A percentile compares a stretch with the other conserved stretches of the same genome.
phyloP scores from a whole-genome alignment of 2,888 invertebrate species.

The Synergus gifuensis region DNA sequence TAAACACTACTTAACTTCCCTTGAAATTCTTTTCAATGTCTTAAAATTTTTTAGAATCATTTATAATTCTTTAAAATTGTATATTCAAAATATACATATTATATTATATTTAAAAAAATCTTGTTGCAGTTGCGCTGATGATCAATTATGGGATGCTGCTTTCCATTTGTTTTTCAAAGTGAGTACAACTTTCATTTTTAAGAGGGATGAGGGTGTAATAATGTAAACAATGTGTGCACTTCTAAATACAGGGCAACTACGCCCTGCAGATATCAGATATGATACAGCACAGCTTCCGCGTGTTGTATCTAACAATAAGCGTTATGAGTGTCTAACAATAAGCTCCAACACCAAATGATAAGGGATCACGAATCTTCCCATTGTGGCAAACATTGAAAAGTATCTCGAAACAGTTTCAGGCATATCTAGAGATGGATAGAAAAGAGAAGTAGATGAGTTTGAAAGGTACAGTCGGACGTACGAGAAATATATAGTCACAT shows the following conservation, averaged over 20 bases:
- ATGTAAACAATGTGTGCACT: background rate
- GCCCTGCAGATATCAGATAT: background rate
- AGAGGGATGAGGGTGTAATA: too few relatives aligned
- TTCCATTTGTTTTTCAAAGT: too few relatives aligned
- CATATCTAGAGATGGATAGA: background rate
- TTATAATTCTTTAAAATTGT: too few relatives aligned
- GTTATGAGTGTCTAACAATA: background rate
- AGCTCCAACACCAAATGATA: background rate
- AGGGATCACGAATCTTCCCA: background rate
- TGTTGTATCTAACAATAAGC: background rate
- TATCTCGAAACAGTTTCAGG: background rate
- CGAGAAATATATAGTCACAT: background rate
- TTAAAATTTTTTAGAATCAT: too few relatives aligned
- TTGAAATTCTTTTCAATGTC: too few relatives aligned
- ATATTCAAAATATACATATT: too few relatives aligned
- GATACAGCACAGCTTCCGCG: background rate
- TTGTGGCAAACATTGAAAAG: background rate
- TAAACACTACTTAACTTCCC: too few relatives aligned
- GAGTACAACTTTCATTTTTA: too few relatives aligned
- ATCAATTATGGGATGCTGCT: too few relatives aligned
- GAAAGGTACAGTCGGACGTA: background rate
- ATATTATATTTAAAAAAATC: too few relatives aligned
- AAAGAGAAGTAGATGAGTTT: background rate
- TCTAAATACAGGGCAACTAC: background rate
- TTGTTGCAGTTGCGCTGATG: too few relatives aligned